A percentile compares a stretch with the other conserved stretches of the same genome.
Conservation (phyloP, 2,113 vertebrate genomes). For the Limanda limanda region DNA sequence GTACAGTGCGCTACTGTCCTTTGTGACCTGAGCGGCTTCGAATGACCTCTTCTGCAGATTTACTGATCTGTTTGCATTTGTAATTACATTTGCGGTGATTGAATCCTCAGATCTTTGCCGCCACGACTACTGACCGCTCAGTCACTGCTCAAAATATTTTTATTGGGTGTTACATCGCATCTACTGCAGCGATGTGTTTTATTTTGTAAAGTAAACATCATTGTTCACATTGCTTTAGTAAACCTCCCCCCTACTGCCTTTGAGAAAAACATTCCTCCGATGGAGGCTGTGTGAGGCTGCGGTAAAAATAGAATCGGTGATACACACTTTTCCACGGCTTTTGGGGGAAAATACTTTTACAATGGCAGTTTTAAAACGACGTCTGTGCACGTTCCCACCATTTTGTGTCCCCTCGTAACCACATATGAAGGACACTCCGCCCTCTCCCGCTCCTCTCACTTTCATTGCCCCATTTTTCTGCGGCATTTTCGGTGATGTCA, state of each 20-base stretch:
- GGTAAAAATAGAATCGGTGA: constrained; percentile 61
- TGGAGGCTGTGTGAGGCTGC: constrained; percentile 22
- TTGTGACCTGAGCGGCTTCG: constrained; percentile 45
- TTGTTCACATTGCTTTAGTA: constrained; percentile 45
- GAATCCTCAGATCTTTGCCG: constrained; percentile 17
- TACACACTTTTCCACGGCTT: constrained; percentile 51
- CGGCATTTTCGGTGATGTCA: constrained; percentile 73
- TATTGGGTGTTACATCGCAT: constrained; percentile 35
- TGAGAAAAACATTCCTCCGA: constrained; percentile 47
- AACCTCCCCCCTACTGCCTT: constrained; percentile 19
- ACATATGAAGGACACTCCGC: constrained; percentile 53
- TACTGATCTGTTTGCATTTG: constrained; percentile 7
- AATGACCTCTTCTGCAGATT: constrained; percentile 31
- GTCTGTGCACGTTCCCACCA: constrained; percentile 54
- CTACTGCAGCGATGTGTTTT: constrained; percentile 23
- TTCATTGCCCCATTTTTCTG: constrained; percentile 70
- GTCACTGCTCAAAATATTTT: constrained; percentile 25
- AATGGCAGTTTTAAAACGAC: constrained; percentile 49
- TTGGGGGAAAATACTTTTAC: constrained; percentile 61
- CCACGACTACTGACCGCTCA: not conserved
- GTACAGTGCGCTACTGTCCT: constrained; percentile 70
- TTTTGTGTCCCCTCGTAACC: constrained; percentile 55
- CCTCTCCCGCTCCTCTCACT: constrained; percentile 57
- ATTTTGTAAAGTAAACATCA: constrained; percentile 45
- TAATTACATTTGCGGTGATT: not conserved